Evolutionary conservation across 2,797 vertebrate genomes (phyloP), one percentile per base, ranked within the genome.

Genomic region (Allobates femoralis): DNA sequence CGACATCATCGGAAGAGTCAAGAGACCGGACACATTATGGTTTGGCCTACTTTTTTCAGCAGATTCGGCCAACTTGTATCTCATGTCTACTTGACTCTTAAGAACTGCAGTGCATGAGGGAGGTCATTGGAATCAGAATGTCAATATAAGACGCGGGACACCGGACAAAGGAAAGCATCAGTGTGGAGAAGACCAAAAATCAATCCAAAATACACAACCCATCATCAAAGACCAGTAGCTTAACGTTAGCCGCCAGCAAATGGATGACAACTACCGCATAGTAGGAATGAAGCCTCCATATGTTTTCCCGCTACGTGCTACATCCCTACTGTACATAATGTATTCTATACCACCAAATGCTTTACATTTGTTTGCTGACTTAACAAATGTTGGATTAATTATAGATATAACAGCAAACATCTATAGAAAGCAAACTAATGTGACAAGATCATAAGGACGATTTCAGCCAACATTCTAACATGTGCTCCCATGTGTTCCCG

Each of bases 371-470:
- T 19, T 51, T 66, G 73, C 66, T 76, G 73, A 41, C 46, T 62
- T 84, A 84, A 62, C 53, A 76, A 62, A 84, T 77, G 26, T 84
- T 64, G 37, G 37, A 84, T 64, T 77, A 84, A 84, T 75, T 51
- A 66, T 23, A 58, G 19, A 64, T 77, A 84, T 60, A 64, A 62
- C 28, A 21, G 73, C 83, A 84, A 84, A 84, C 83, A 84, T 84
- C 77, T 77, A 53, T 62, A 66, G 73, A 84, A 84, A 64, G 75
- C 15, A 74, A 73, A 53, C 41, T 62, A 62, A 64, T 41, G 19
- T 64, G 71, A 77, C 41, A 84, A 66, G 73, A 76, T 64, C 74
- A 74, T 60, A 60, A 62, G 55, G 51, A 62, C 55, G 21, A 46
- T 64, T 62, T 86, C 78, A 75, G 66, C 64, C 64, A 81, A 86